These are phyloP conservation scores for Acromyrmex echinatior DNA, from an alignment of 1,140 invertebrate genomes.

Conservation along the genomic window DNA sequence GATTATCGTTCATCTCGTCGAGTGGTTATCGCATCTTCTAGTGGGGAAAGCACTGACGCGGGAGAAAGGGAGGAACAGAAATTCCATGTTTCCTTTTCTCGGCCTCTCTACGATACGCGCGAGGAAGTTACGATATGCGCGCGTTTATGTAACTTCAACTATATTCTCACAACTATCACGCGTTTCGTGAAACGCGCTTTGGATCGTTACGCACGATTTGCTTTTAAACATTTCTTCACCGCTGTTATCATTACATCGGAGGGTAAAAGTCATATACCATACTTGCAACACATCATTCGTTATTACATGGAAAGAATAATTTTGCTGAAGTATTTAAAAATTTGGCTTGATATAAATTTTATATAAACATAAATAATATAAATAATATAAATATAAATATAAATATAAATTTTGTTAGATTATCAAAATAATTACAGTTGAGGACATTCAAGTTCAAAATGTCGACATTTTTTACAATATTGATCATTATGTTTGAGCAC, in stretches of 20 bases:
- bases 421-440: no score
- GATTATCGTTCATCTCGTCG: constrained; percentile 65
- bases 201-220: not conserved
- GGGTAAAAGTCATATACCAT: not conserved
- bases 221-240: not conserved
- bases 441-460: no score
- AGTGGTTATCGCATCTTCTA: constrained; percentile 58
- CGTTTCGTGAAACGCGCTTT: not conserved
- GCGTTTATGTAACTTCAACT: constrained; percentile 4
- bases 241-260: not conserved
- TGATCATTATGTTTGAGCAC: no score
- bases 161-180: constrained; percentile 21
- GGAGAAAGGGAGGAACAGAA: constrained; percentile 25
- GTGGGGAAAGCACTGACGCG: constrained; percentile 54
- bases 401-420: no score
- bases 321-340: no score
- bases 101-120: constrained; percentile 13
- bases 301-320: not conserved
- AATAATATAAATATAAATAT: no score
- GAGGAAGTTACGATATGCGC: constrained; percentile 12
- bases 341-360: no score
- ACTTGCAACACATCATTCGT: not conserved
- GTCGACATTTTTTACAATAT: no score
- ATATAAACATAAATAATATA: no score
- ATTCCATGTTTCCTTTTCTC: constrained; percentile 40